These are phyloP conservation scores for Bombus huntii DNA, from an alignment of 1,140 invertebrate species.

Conservation along the genomic window DNA sequence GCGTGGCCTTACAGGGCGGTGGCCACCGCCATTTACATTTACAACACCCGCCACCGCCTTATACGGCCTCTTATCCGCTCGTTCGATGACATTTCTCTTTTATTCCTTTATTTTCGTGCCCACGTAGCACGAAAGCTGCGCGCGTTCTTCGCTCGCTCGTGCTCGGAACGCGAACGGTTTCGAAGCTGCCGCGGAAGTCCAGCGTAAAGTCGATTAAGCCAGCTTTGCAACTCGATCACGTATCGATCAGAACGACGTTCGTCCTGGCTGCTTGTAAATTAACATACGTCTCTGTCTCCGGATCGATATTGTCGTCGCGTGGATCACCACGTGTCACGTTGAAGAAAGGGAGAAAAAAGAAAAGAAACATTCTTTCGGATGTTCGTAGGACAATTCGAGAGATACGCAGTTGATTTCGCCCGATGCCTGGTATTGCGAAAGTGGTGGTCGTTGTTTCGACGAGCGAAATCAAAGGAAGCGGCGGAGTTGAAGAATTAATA, in stretches of 20 bases:
- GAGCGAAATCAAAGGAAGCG: too few relatives aligned
- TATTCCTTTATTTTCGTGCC: constrained; percentile 58
- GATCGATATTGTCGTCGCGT: not conserved
- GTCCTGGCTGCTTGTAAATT: constrained; percentile 2
- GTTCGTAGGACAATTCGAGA: not conserved
- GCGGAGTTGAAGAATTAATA: too few relatives aligned
- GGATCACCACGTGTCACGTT: not conserved
- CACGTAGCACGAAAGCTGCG: constrained; percentile 38
- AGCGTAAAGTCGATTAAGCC: constrained; percentile 27
- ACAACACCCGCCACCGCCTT: constrained; percentile 73
- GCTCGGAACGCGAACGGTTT: constrained; percentile 14
- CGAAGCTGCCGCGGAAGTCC: constrained; percentile 61
- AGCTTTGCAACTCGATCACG: constrained; percentile 27
- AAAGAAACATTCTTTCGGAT: not conserved
- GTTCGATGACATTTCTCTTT: constrained; percentile 74
- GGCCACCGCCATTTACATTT: constrained; percentile 77
- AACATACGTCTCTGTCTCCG: not conserved
- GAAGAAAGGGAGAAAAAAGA: not conserved
- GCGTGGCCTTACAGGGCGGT: constrained; percentile 74
- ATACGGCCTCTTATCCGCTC: constrained; percentile 72
- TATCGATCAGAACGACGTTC: not conserved
- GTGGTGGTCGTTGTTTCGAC: too few relatives aligned
- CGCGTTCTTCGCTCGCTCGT: not conserved
- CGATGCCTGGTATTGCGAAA: not conserved
- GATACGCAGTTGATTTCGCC: not conserved